Percentiles rank a stretch among this genome's conserved stretches.
phyloP scores from a whole-genome alignment of 2,888 invertebrate species.

The Harpalus rubripes region DNA sequence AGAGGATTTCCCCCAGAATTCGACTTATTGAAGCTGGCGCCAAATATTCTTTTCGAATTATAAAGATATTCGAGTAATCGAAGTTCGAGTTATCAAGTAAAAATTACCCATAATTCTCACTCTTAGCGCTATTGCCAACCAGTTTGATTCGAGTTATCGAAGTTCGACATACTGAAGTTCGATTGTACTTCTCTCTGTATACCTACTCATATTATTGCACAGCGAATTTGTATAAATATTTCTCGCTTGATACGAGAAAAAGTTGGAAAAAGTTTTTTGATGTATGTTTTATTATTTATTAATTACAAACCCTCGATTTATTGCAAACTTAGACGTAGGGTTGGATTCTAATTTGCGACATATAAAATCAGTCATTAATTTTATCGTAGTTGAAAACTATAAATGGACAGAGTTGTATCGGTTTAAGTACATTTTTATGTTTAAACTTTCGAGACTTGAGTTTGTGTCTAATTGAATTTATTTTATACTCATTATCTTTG shows the following conservation, averaged over 20 bases:
- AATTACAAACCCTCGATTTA: slow-evolving; percentile 54
- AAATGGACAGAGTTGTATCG: slow-evolving; percentile 1
- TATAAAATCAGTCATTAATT: slow-evolving; percentile 46
- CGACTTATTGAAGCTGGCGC: no score
- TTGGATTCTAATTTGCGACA: slow-evolving; percentile 24
- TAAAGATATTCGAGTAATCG: no score
- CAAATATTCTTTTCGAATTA: no score
- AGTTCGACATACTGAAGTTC: no score
- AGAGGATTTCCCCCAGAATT: no score
- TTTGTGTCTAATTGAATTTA: slow-evolving; percentile 25
- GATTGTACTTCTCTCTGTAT: no score
- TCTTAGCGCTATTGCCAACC: no score
- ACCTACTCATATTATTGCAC: no score
- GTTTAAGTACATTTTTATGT: slow-evolving; percentile 38
- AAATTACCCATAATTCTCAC: no score
- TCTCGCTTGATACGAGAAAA: not conserved
- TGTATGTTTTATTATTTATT: slow-evolving; percentile 43
- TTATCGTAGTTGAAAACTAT: slow-evolving; percentile 24
- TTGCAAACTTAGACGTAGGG: slow-evolving; percentile 43
- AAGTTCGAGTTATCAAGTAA: no score
- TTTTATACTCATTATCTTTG: not conserved
- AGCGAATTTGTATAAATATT: slow-evolving; percentile 40
- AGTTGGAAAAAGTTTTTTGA: slow-evolving; percentile 30
- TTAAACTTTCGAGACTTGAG: not conserved
- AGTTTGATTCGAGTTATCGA: no score